A percentile compares a stretch with the other conserved stretches of the same genome.
phyloP scores from a whole-genome alignment of 2,113 vertebrate genomes.

The Chrysemys picta region DNA sequence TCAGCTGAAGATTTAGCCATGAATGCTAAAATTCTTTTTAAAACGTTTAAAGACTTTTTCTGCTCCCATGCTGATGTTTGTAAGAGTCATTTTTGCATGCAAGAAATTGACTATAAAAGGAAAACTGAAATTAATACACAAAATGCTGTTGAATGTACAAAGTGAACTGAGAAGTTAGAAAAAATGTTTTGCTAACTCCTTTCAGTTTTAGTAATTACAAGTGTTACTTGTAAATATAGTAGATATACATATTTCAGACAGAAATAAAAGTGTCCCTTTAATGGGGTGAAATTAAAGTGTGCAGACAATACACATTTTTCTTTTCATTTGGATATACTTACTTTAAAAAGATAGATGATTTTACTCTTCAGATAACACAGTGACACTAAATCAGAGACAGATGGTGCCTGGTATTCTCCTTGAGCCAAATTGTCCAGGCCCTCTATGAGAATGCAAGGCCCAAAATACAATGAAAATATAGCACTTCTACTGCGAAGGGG shows the following conservation, averaged over 20 bases:
- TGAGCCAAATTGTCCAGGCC: background rate
- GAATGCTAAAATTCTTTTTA: background rate
- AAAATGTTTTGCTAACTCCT: slow-evolving; percentile 6
- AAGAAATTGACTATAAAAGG: background rate
- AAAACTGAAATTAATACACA: slow-evolving; percentile 12
- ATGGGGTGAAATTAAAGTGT: background rate
- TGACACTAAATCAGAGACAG: slow-evolving; percentile 17
- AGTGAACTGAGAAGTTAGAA: slow-evolving; percentile 14
- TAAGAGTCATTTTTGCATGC: background rate
- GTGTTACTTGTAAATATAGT: background rate
- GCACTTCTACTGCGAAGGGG: background rate
- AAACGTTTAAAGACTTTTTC: background rate
- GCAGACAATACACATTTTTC: background rate
- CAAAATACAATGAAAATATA: background rate
- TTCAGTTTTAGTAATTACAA: background rate
- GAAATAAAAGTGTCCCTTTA: slow-evolving; percentile 9
- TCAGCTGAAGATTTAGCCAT: background rate
- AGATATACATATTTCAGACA: background rate
- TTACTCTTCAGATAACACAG: background rate
- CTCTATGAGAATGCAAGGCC: background rate
- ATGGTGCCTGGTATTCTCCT: background rate
- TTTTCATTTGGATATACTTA: background rate
- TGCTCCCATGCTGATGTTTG: background rate
- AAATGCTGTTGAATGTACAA: background rate
- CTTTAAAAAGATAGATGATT: background rate